A percentile compares a stretch with the other conserved stretches of the same genome.
Conservation (phyloP, 1,140 invertebrate species). For the Conus betulinus region DNA sequence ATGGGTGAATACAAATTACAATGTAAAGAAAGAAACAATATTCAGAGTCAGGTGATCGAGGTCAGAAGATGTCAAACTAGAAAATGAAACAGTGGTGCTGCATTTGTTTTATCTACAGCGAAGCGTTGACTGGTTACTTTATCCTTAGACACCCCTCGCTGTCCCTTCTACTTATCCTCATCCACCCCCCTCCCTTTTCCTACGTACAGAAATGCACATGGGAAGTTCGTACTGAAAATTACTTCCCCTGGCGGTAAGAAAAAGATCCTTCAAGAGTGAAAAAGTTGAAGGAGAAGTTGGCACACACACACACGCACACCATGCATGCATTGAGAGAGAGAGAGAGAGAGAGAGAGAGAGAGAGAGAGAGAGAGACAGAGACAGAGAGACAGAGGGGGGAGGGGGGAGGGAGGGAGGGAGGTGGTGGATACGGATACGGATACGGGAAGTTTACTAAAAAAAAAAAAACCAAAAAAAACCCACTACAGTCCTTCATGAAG, state of each 20-base stretch:
- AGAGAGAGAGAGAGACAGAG: no score
- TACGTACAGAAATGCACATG: background rate
- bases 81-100: background rate
- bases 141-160: no score
- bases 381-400: no score
- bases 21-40: no score
- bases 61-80: background rate
- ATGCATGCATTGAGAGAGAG: no score
- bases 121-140: no score
- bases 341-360: constrained; percentile 14
- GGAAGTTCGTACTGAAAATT: background rate
- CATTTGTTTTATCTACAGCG: no score
- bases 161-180: background rate
- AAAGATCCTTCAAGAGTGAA: no score
- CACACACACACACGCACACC: no score
- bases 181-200: background rate
- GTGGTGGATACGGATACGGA: background rate
- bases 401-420: background rate
- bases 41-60: background rate
- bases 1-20: background rate
- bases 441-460: background rate
- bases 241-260: no score
- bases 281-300: background rate
- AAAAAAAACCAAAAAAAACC: no score
- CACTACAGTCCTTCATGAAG: background rate